Percentiles rank a stretch among this genome's conserved stretches.
phyloP scores from a whole-genome alignment of 2,797 vertebrate genomes.

The Microcaecilia unicolor region DNA sequence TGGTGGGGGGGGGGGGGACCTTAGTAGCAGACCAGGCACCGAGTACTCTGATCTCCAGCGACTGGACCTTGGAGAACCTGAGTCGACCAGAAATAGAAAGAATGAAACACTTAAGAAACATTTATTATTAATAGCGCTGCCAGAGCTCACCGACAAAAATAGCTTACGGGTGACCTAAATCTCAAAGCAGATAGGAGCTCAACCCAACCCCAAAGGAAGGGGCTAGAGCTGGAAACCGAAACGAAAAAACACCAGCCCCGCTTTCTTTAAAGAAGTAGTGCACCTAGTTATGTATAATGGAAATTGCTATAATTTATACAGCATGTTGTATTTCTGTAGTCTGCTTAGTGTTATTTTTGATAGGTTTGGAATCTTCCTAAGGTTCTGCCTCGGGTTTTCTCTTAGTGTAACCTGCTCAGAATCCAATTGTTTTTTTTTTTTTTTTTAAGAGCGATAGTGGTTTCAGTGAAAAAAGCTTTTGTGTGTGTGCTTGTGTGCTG shows the following conservation, averaged over 20 bases:
- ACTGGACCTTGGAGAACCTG: neutral
- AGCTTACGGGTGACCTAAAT: slow-evolving; percentile 64
- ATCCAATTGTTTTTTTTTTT: too few relatives aligned
- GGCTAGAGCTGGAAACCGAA: slow-evolving; percentile 1
- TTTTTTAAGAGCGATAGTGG: too few relatives aligned
- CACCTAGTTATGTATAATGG: too few relatives aligned
- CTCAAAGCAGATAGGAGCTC: slow-evolving; percentile 28
- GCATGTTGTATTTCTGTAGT: too few relatives aligned
- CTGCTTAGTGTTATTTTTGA: too few relatives aligned
- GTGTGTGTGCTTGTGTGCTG: too few relatives aligned
- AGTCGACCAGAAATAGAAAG: slow-evolving; percentile 32
- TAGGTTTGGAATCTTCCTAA: too few relatives aligned
- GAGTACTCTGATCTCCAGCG: slow-evolving; percentile 7
- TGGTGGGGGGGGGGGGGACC: slow-evolving; percentile 1
- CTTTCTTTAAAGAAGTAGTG: neutral
- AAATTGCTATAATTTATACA: too few relatives aligned
- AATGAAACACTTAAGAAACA: slow-evolving; percentile 45
- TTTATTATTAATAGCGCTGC: slow-evolving; percentile 62
- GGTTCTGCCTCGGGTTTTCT: too few relatives aligned
- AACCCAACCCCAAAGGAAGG: slow-evolving; percentile 24
- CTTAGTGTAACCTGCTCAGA: too few relatives aligned
- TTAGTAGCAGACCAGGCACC: slow-evolving; percentile 17
- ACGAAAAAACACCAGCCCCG: neutral
- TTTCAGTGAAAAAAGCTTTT: too few relatives aligned
- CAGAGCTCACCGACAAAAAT: slow-evolving; percentile 51